Percentiles rank a stretch among this genome's conserved stretches.
Conservation (phyloP, 2,888 invertebrate species). For the Zygaena filipendulae region DNA sequence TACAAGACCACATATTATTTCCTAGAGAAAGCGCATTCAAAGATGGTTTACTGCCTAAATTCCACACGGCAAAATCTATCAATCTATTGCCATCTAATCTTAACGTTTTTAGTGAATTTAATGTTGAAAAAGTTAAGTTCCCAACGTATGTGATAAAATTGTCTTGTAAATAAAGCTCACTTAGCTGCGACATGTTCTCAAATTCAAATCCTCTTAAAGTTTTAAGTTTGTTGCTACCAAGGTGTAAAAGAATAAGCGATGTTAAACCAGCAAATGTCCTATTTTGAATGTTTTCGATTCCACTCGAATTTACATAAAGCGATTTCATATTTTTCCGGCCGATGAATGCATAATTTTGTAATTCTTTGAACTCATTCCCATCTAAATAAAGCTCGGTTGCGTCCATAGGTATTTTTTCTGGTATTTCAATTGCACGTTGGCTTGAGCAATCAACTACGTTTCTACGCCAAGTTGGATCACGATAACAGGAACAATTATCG, state of each 20-base stretch:
- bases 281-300: conserved; percentile 86
- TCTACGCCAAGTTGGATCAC: conserved; percentile 93
- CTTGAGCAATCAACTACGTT: conserved; percentile 92
- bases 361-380: conserved; percentile 86
- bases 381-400: conserved; percentile 93
- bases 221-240: conserved; percentile 86
- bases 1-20: conserved; percentile 92
- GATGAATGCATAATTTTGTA: conserved; percentile 90
- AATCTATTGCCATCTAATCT: conserved; percentile 87
- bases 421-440: conserved; percentile 80
- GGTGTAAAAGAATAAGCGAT: conserved; percentile 81
- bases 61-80: conserved; percentile 82
- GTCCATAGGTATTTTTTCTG: conserved; percentile 91
- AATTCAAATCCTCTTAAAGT: conserved; percentile 86
- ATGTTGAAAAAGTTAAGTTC: conserved; percentile 80
- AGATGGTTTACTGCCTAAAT: conserved; percentile 71
- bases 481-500: conserved; percentile 92
- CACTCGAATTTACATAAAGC: conserved; percentile 86
- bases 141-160: conserved; percentile 82
- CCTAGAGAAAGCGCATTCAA: conserved; percentile 79
- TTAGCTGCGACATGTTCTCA: conserved; percentile 81
- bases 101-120: conserved; percentile 80
- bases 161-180: conserved; percentile 87
- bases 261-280: conserved; percentile 88
- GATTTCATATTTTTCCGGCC: conserved; percentile 90